Base-by-base conservation (phyloP, 2,797 vertebrate species). In the Taenioides sp. region DNA sequence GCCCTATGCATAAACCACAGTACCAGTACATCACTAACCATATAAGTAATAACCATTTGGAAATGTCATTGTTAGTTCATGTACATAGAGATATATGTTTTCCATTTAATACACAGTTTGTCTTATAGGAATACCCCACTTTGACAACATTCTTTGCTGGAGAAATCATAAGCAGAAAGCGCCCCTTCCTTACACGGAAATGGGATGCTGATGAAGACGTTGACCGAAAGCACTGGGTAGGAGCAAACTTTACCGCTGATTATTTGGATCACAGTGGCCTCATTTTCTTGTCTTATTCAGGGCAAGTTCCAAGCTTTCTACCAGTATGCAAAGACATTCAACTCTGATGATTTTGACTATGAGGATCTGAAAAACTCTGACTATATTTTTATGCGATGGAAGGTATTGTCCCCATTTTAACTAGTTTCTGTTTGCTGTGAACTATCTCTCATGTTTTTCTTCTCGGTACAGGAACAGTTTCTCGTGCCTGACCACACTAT, bases 351-450 rank as follows among this genome's bases (percentile, higher is more conserved):
- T 83, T 99, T 99, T 89, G 96, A 97, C 88, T 99, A 97, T 69
- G 95, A 97, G 80, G 95, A 96, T 59, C 92, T 99, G 86, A 96
- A 97, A 90, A 96, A 91, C 60, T 95, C 97, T 27, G 98, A 99
- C 84, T 99, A 96, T 69, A 95, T 99, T 91, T 99, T 99, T 93
- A 99, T 99, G 98, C 95, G 98, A 76, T 99, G 97, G 98, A 99
- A 99, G 96, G 98, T 99, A 28, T 88, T 82, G 23, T 16, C 18
- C 28, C n/a, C 57, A 17, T 34, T 37, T 20, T 37, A 62, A 37
- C 18, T 37, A 10, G 7, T 11, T 31, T 14, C 31, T 31, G 4
- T 67, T 74, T 17, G 50, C 50, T 28, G 59, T 4, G 0, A 50
- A 34, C 67, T 50, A 0, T 18, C 5, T 2, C 28, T 54, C 7